Percentiles rank a stretch among this genome's conserved stretches.
Evolutionary conservation across 1,140 invertebrate species (phyloP).

Genomic region (Nymphalis io): DNA sequence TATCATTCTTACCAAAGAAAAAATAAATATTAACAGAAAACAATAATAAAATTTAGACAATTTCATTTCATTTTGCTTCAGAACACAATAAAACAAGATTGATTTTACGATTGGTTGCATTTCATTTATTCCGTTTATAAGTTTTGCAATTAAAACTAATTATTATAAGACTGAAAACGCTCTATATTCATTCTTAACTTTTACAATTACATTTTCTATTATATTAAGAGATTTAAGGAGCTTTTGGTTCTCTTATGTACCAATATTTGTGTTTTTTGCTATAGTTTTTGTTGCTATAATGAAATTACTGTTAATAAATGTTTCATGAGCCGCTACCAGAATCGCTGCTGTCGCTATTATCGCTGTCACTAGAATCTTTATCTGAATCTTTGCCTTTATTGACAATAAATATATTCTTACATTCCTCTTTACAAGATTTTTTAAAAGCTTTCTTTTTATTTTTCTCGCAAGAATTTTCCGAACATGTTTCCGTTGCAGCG

Average conservation of each 20-base stretch:
- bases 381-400: not conserved
- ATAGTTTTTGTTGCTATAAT: too few relatives aligned
- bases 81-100: not conserved
- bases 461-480: conserved; percentile 20
- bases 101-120: not conserved
- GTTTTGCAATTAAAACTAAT: not conserved
- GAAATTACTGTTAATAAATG: too few relatives aligned
- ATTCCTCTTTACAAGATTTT: conserved; percentile 41
- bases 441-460: conserved; percentile 30
- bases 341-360: conserved; percentile 2
- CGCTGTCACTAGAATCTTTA: not conserved
- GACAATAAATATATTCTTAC: conserved; percentile 31
- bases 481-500: conserved; percentile 20
- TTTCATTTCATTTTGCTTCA: conserved; percentile 2
- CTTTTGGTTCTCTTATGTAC: too few relatives aligned
- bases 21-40: conserved; percentile 2
- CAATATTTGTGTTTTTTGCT: too few relatives aligned
- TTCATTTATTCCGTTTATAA: conserved; percentile 2
- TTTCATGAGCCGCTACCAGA: not conserved
- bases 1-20: not conserved
- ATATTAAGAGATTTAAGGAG: too few relatives aligned
- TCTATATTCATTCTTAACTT: too few relatives aligned
- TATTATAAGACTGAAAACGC: too few relatives aligned
- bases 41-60: not conserved
- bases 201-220: too few relatives aligned